phyloP scores from a whole-genome alignment of 1,140 invertebrate species.

The Aphelenchoides besseyi region DNA sequence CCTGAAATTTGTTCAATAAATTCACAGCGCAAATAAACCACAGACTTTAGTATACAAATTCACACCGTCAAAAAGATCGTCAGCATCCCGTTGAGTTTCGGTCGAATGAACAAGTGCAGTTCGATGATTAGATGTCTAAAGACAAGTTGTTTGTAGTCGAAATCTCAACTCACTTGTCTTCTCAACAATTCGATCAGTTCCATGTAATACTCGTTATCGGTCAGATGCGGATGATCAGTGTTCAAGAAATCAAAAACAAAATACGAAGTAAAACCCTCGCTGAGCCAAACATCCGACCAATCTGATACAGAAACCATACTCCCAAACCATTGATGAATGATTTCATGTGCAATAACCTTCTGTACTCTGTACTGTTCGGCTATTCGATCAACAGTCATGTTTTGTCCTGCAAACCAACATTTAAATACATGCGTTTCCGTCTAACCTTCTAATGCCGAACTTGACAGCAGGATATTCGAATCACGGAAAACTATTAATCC shows the following conservation, averaged over 20 bases:
- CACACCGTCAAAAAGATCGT: conserved; percentile 52
- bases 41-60: conserved; percentile 60
- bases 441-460: conserved; percentile 32
- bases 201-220: conserved; percentile 50
- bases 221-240: conserved; percentile 49
- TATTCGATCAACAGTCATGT: conserved; percentile 53
- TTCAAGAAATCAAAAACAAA: conserved; percentile 61
- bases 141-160: conserved; percentile 23
- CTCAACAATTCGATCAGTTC: conserved; percentile 39
- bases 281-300: conserved; percentile 67
- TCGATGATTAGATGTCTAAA: conserved; percentile 35
- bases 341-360: conserved; percentile 59
- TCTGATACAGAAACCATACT: conserved; percentile 66
- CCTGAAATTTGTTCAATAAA: neutral
- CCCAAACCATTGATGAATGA: conserved; percentile 64
- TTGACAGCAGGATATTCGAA: conserved; percentile 14
- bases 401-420: neutral
- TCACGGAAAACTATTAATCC: conserved; percentile 65
- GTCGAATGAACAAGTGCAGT: conserved; percentile 29
- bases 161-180: conserved; percentile 17
- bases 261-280: conserved; percentile 66
- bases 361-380: conserved; percentile 56
- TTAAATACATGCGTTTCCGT: no score
- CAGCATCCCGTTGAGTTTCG: conserved; percentile 30
- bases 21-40: no score